phyloP scores from a whole-genome alignment of 2,113 vertebrate genomes.

The Cariama cristata region DNA sequence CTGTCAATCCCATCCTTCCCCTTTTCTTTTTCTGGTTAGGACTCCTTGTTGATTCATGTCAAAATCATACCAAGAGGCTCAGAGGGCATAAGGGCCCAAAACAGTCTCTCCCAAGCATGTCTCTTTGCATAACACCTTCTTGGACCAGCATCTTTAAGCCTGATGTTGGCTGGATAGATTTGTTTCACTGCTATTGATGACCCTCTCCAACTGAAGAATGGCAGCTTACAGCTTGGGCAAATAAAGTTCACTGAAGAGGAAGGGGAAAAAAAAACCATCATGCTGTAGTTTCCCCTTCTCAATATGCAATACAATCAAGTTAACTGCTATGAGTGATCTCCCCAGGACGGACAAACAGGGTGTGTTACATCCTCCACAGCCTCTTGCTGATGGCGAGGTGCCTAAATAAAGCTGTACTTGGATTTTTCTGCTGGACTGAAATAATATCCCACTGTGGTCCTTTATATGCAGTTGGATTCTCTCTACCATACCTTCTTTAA shows the following conservation, averaged over 20 bases:
- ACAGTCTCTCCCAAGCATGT: background rate
- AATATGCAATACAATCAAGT: background rate
- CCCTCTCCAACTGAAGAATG: background rate
- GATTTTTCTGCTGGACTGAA: background rate
- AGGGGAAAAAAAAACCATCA: background rate
- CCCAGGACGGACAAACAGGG: background rate
- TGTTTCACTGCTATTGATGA: background rate
- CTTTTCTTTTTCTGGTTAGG: background rate
- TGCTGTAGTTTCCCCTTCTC: background rate
- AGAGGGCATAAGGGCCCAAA: background rate
- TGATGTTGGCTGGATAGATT: background rate
- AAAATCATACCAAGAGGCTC: background rate
- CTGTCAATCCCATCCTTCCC: background rate
- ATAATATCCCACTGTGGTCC: background rate
- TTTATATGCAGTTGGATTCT: background rate
- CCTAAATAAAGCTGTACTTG: background rate
- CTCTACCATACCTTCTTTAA: slow-evolving; percentile 88
- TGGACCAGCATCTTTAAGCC: background rate
- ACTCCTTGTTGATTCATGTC: background rate
- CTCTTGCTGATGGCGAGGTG: background rate
- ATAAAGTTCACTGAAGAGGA: background rate
- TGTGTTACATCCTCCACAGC: background rate
- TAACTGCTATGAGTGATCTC: background rate
- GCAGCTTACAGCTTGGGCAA: background rate
- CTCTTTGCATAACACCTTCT: background rate